A percentile compares a stretch with the other conserved stretches of the same genome.
Conservation (phyloP, 2,797 vertebrate genomes). For the Taeniopygia guttata region DNA sequence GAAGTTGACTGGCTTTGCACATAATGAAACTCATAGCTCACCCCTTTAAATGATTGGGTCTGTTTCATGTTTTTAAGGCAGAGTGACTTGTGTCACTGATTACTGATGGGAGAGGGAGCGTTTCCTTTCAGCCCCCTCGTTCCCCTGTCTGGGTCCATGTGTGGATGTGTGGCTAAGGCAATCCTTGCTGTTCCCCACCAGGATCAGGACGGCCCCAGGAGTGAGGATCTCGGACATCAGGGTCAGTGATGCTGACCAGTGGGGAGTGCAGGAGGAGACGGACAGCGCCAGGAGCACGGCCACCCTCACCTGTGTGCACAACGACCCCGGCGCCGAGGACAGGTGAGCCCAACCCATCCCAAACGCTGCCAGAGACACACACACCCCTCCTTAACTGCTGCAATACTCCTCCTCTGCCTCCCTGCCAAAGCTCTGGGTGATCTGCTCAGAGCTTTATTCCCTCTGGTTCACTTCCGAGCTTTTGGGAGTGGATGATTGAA, state of each 20-base stretch:
- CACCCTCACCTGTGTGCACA: constrained; percentile 86
- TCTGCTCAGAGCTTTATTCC: neutral
- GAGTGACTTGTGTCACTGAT: neutral
- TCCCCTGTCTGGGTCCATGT: neutral
- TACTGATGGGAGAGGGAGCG: neutral
- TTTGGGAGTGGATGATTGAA: neutral
- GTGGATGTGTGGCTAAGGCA: neutral
- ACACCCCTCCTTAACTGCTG: neutral
- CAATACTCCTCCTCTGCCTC: neutral
- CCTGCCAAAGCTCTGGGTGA: neutral
- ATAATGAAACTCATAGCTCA: neutral
- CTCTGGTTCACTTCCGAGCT: neutral
- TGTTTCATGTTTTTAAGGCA: neutral
- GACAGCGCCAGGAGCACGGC: constrained; percentile 79
- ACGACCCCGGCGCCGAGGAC: constrained; percentile 72
- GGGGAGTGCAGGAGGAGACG: constrained; percentile 94
- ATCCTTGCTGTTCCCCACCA: constrained; percentile 44
- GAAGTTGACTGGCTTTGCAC: neutral
- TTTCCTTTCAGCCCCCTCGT: neutral
- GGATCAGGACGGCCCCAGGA: constrained; percentile 88
- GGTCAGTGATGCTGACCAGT: constrained; percentile 85
- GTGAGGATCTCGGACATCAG: constrained; percentile 87
- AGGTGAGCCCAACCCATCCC: constrained; percentile 80
- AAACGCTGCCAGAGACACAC: neutral
- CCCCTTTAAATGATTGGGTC: neutral